A percentile compares a stretch with the other conserved stretches of the same genome.
Conservation (phyloP, 2,888 invertebrate genomes). For the Parnassius glacialis region DNA sequence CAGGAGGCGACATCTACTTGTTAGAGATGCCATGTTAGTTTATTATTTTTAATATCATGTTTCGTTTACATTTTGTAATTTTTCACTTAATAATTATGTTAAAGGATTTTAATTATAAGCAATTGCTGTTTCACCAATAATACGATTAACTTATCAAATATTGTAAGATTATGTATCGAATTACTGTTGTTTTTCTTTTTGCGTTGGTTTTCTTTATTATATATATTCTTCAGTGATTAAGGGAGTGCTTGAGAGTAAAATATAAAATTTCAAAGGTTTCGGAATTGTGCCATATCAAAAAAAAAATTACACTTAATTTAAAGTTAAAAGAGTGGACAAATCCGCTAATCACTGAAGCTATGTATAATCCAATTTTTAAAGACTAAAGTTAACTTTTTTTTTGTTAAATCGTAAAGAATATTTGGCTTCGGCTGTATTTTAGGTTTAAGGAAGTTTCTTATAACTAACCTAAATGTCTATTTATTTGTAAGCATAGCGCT, state of each 20-base stretch:
- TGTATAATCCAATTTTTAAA: slow-evolving; percentile 32
- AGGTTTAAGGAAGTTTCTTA: slow-evolving; percentile 67
- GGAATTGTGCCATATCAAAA: slow-evolving; percentile 46
- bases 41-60: slow-evolving; percentile 59
- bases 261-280: slow-evolving; percentile 34
- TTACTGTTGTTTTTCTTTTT: slow-evolving; percentile 44
- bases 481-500: slow-evolving; percentile 74
- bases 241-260: slow-evolving; percentile 37
- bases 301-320: slow-evolving; percentile 33
- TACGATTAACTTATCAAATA: slow-evolving; percentile 70
- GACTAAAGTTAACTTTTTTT: slow-evolving; percentile 38
- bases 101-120: slow-evolving; percentile 67
- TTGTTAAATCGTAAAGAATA: slow-evolving; percentile 37
- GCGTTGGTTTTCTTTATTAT: slow-evolving; percentile 42
- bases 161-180: slow-evolving; percentile 54
- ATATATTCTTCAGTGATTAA: slow-evolving; percentile 55
- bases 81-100: slow-evolving; percentile 57
- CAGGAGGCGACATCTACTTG: slow-evolving; percentile 31
- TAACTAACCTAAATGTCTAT: slow-evolving; percentile 72
- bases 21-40: slow-evolving; percentile 67
- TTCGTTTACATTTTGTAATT: slow-evolving; percentile 52
- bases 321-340: slow-evolving; percentile 27
- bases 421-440: slow-evolving; percentile 60
- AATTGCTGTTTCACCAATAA: slow-evolving; percentile 80
- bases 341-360: slow-evolving; percentile 61